A percentile compares a stretch with the other conserved stretches of the same genome.
Conservation (phyloP, 2,113 vertebrate species). For the Zosterops pallidus region DNA sequence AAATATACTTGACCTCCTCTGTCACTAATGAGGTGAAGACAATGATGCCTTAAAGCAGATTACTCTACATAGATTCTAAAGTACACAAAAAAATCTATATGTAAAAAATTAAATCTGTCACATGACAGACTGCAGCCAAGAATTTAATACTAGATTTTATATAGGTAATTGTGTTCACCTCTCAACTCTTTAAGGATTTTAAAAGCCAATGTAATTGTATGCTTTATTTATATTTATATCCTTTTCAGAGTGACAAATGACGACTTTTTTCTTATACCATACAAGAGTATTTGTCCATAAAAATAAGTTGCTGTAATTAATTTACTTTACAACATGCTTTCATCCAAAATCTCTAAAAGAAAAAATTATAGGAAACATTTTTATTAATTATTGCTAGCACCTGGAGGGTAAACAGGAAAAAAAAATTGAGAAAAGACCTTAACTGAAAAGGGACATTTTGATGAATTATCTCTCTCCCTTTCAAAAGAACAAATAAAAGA, state of each 20-base stretch:
- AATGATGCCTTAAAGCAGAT: background rate
- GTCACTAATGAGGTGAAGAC: background rate
- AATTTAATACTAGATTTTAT: background rate
- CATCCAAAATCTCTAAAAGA: background rate
- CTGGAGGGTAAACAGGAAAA: background rate
- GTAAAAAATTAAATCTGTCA: background rate
- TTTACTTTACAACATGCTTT: background rate
- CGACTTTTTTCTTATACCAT: background rate
- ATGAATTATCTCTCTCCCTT: accelerated
- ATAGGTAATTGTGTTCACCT: background rate
- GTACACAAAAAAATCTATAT: background rate
- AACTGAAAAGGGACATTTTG: background rate
- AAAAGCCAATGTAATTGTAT: background rate
- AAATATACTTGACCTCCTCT: background rate
- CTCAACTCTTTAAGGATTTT: background rate
- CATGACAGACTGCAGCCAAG: background rate
- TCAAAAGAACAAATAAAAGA: background rate
- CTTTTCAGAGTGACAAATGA: background rate
- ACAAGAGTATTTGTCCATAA: background rate
- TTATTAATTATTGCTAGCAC: background rate
- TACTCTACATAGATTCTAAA: background rate
- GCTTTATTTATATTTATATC: background rate
- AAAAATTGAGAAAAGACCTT: background rate
- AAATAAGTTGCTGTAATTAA: background rate
- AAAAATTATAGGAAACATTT: background rate